Percentiles rank a stretch among this genome's conserved stretches.
phyloP scores from a whole-genome alignment of 30 jellyfish, hydroid and myxozoan genomes.

The Turritopsis dohrnii region DNA sequence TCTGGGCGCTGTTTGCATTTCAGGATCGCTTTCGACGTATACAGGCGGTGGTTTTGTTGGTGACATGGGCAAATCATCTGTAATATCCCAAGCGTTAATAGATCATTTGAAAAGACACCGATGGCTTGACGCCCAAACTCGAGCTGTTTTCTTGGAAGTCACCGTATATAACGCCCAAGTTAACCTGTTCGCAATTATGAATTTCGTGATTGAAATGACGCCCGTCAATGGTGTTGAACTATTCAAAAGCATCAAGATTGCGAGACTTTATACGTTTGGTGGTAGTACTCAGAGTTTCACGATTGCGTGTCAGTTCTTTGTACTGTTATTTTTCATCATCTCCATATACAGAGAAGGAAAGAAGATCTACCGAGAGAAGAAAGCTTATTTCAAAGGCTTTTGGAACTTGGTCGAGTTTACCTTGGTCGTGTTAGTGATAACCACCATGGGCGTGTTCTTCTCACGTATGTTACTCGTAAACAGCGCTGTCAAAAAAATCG shows the following conservation, averaged over 20 bases:
- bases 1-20: background rate
- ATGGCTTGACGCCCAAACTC: slow-evolving; percentile 86
- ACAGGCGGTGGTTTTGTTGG: slow-evolving; percentile 96
- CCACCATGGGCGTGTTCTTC: slow-evolving; percentile 73
- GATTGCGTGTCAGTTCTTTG: slow-evolving; percentile 95
- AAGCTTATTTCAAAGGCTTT: slow-evolving; percentile 64
- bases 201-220: slow-evolving; percentile 70
- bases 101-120: slow-evolving; percentile 37
- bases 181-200: slow-evolving; percentile 81
- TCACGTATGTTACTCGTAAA: slow-evolving; percentile 79
- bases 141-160: slow-evolving; percentile 83
- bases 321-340: slow-evolving; percentile 61
- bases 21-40: slow-evolving; percentile 81
- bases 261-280: slow-evolving; percentile 92
- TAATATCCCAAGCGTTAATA: slow-evolving; percentile 50
- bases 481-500: slow-evolving; percentile 73
- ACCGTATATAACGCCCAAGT: slow-evolving; percentile 93
- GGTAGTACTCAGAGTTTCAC: slow-evolving; percentile 87
- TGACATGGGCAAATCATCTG: slow-evolving; percentile 79
- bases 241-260: slow-evolving; percentile 69
- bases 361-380: slow-evolving; percentile 74
- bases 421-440: slow-evolving; percentile 50
- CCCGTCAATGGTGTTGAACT: slow-evolving; percentile 85
- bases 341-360: slow-evolving; percentile 84
- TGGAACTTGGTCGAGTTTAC: slow-evolving; percentile 85